Evolutionary conservation across 1,140 invertebrate genomes (phyloP).

Genomic region (Drosophila parabipectinata): DNA sequence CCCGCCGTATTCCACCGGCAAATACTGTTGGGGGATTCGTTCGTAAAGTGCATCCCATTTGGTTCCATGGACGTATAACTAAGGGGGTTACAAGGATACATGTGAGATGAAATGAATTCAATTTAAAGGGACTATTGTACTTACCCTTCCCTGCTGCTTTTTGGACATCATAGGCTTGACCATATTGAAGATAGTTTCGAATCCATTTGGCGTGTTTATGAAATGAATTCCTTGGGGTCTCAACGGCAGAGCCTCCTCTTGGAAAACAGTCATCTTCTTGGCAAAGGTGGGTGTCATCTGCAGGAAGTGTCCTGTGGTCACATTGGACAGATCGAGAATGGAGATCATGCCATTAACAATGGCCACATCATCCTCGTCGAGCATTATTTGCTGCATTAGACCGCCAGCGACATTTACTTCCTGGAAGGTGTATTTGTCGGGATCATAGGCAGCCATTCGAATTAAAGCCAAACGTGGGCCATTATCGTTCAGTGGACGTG

Average conservation of each 20-base stretch:
- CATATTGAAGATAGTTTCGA: constrained; percentile 85
- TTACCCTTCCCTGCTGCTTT: constrained; percentile 84
- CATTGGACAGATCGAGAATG: constrained; percentile 84
- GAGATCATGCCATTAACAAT: constrained; percentile 84
- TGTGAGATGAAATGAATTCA: not conserved
- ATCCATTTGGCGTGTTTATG: constrained; percentile 84
- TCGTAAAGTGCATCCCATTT: constrained; percentile 85
- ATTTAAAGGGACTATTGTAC: constrained; percentile 8
- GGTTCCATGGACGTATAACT: constrained; percentile 85
- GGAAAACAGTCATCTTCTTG: constrained; percentile 84
- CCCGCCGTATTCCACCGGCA: constrained; percentile 86
- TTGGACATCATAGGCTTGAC: constrained; percentile 85
- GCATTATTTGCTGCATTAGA: constrained; percentile 63
- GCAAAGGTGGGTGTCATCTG: constrained; percentile 84
- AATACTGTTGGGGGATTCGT: constrained; percentile 84
- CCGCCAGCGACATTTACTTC: constrained; percentile 53
- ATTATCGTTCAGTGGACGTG: constrained; percentile 77
- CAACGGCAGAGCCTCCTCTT: constrained; percentile 85
- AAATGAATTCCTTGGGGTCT: constrained; percentile 85
- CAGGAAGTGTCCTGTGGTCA: constrained; percentile 83
- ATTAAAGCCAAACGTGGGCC: constrained; percentile 58
- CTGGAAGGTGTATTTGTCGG: constrained; percentile 44
- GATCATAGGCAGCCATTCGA: constrained; percentile 55
- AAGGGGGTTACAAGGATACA: constrained; percentile 6
- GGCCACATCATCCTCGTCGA: constrained; percentile 84